phyloP scores from a whole-genome alignment of 2,113 vertebrate species.

The Nicator chloris region DNA sequence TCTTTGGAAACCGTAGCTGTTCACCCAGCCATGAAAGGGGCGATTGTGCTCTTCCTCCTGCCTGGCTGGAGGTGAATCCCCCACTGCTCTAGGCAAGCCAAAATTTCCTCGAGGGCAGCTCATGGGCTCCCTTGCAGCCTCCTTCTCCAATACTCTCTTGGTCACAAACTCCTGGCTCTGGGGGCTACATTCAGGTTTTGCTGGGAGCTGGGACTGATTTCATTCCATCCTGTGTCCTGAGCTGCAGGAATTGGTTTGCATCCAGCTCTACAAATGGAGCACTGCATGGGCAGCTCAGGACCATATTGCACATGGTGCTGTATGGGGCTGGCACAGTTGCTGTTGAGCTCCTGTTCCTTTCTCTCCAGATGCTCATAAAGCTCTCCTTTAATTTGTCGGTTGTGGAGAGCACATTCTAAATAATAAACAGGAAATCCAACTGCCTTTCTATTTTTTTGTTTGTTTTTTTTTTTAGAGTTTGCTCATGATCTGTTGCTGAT shows the following conservation, averaged over 20 bases:
- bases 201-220: not conserved
- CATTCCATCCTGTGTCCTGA: not conserved
- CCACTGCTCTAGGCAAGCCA: not conserved
- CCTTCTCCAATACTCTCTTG: not conserved
- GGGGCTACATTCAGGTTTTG: not conserved
- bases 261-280: slow-evolving; percentile 3
- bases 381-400: not conserved
- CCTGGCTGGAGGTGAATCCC: not conserved
- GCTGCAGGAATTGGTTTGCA: not conserved
- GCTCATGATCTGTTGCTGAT: not conserved
- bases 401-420: not conserved
- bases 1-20: not conserved
- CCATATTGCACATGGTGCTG: not conserved
- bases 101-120: not conserved
- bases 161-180: not conserved
- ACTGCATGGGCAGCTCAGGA: not conserved
- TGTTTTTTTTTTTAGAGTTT: not conserved
- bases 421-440: not conserved
- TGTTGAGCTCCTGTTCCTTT: not conserved
- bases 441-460: not conserved
- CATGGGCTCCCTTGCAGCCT: not conserved
- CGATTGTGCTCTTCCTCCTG: not conserved
- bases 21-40: not conserved
- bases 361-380: not conserved
- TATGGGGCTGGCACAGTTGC: not conserved